These are phyloP conservation scores for Pristiophorus japonicus DNA, from an alignment of 2,113 vertebrate species.

Conservation along the genomic window DNA sequence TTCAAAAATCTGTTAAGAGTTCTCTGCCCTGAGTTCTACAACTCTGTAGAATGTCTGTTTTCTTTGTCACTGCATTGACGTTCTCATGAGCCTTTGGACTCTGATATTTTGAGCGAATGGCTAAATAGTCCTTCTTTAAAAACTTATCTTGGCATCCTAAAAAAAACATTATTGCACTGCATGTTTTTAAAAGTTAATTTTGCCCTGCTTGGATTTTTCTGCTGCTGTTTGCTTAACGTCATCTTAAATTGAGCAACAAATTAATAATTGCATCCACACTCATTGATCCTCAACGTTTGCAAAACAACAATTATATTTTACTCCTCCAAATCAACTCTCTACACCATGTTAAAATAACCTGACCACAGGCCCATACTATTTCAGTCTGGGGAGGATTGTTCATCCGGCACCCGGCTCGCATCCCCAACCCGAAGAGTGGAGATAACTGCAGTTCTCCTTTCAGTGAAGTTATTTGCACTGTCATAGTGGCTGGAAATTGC, in stretches of 20 bases:
- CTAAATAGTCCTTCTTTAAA: neutral
- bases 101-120: neutral
- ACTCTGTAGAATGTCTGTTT: neutral
- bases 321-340: neutral
- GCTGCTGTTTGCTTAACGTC: neutral
- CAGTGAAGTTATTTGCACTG: neutral
- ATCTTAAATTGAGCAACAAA: neutral
- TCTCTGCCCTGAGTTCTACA: neutral
- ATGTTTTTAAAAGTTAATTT: neutral
- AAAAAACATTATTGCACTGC: neutral
- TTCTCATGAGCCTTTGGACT: neutral
- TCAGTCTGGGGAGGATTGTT: neutral
- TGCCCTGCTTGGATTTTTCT: neutral
- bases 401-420: neutral
- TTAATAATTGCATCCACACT: neutral
- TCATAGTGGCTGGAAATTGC: neutral
- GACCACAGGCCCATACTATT: neutral
- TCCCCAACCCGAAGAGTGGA: neutral
- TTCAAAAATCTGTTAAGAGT: neutral
- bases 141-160: neutral
- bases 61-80: neutral
- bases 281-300: neutral
- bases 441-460: neutral
- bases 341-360: neutral
- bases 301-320: neutral